These are phyloP conservation scores for Eupeodes latifasciatus DNA, from an alignment of 2,888 invertebrate genomes.

Conservation along the genomic window DNA sequence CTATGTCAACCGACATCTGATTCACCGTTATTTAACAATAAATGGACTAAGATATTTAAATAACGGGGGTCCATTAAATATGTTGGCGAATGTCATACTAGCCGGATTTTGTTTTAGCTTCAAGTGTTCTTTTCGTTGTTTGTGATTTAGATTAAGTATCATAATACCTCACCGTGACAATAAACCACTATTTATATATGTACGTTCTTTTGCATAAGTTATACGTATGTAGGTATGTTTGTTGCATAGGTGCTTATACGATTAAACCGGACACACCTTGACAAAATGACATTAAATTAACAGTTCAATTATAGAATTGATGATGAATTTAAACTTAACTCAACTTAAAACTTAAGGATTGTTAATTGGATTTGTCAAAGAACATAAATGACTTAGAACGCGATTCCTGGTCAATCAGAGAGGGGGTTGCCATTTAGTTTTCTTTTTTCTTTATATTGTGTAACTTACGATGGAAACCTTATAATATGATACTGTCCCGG, in stretches of 20 bases:
- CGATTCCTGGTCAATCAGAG: slow-evolving; percentile 36
- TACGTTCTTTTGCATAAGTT: not conserved
- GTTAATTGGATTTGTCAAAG: slow-evolving; percentile 47
- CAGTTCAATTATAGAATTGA: slow-evolving; percentile 20
- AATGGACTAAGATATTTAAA: too few relatives aligned
- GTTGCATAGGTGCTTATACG: not conserved
- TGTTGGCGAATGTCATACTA: too few relatives aligned
- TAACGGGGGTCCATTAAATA: too few relatives aligned
- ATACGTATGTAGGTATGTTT: not conserved
- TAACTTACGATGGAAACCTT: slow-evolving; percentile 27
- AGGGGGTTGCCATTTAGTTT: slow-evolving; percentile 14
- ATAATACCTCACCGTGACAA: too few relatives aligned
- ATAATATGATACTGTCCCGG: not conserved
- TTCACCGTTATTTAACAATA: not conserved
- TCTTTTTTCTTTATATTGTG: slow-evolving; percentile 3
- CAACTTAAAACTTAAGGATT: not conserved
- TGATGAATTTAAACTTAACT: not conserved
- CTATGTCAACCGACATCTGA: not conserved
- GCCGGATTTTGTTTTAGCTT: too few relatives aligned
- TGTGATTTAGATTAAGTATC: too few relatives aligned
- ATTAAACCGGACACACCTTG: slow-evolving; percentile 27
- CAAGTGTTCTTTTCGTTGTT: too few relatives aligned
- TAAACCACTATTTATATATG: not conserved
- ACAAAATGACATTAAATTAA: slow-evolving; percentile 29
- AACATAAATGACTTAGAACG: slow-evolving; percentile 37